Evolutionary conservation across 2,113 vertebrate genomes (phyloP).

Genomic region (Lutjanus erythropterus): DNA sequence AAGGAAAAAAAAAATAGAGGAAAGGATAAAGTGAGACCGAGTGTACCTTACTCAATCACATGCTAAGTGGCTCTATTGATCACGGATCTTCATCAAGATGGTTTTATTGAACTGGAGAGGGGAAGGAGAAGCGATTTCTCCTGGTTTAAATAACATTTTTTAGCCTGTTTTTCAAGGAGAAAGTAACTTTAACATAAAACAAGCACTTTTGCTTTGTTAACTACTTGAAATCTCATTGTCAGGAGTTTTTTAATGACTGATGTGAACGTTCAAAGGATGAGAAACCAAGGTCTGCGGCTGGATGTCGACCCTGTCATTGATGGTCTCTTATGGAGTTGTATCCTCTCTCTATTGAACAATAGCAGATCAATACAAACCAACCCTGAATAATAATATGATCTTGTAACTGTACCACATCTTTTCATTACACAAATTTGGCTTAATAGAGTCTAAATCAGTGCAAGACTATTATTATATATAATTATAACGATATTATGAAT

Average conservation of each 20-base stretch:
- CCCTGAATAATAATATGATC: neutral
- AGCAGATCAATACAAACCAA: neutral
- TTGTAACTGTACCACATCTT: slow-evolving; percentile 1
- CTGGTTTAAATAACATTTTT: neutral
- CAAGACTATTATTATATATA: neutral
- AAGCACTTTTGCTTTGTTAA: neutral
- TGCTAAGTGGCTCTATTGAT: slow-evolving; percentile 66
- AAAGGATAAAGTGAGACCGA: slow-evolving; percentile 10
- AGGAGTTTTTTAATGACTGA: neutral
- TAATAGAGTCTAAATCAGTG: slow-evolving; percentile 1
- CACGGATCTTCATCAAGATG: slow-evolving; percentile 53
- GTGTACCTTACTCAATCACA: slow-evolving; percentile 51
- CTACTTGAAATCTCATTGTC: neutral
- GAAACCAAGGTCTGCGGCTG: neutral
- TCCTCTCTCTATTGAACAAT: neutral
- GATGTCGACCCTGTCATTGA: no score
- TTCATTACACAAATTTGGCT: slow-evolving; percentile 28
- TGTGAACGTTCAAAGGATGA: neutral
- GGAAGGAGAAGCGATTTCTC: neutral
- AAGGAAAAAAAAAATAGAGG: neutral
- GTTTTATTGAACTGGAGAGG: slow-evolving; percentile 45
- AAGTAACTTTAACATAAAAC: neutral
- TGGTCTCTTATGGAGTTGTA: neutral
- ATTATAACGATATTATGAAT: slow-evolving; percentile 23
- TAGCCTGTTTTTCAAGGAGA: neutral